Evolutionary conservation across 2,888 invertebrate species (phyloP).

Genomic region (Ornithoptera alexandrae): DNA sequence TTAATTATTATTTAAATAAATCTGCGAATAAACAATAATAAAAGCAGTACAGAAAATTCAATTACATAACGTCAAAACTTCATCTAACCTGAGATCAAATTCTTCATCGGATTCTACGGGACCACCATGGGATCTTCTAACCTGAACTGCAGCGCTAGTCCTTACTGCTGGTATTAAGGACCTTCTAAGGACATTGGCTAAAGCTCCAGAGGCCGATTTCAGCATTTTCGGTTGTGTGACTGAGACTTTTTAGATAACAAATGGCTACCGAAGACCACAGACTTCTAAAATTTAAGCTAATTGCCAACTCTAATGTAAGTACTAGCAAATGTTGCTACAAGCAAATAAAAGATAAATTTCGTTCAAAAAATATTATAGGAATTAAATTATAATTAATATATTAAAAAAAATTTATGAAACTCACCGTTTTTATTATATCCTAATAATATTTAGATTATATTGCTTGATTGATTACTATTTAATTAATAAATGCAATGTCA

Average conservation of each 20-base stretch:
- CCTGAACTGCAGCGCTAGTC: conserved; percentile 55
- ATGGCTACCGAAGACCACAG: conserved; percentile 59
- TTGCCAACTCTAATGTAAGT: neutral
- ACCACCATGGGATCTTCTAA: conserved; percentile 66
- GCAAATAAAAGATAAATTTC: too few species aligned
- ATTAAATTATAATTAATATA: too few species aligned
- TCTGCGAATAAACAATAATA: conserved; percentile 28
- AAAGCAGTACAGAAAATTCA: conserved; percentile 44
- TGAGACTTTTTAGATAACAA: conserved; percentile 65
- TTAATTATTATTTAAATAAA: neutral
- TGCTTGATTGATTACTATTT: too few species aligned
- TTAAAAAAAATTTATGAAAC: too few species aligned
- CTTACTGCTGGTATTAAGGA: conserved; percentile 60
- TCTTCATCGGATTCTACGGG: conserved; percentile 89
- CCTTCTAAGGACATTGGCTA: conserved; percentile 65
- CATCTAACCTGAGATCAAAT: conserved; percentile 85
- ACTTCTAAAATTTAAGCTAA: conserved; percentile 20
- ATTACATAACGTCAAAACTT: conserved; percentile 76
- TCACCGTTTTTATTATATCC: too few species aligned
- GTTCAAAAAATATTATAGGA: too few species aligned
- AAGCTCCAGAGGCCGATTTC: conserved; percentile 67
- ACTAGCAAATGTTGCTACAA: neutral
- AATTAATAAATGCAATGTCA: too few species aligned
- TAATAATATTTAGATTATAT: too few species aligned
- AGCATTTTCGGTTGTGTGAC: conserved; percentile 67